Percentiles rank a stretch among this genome's conserved stretches.
These are phyloP conservation scores for Brotula barbata DNA, from an alignment of 2,797 vertebrate species.

Conservation along the genomic window DNA sequence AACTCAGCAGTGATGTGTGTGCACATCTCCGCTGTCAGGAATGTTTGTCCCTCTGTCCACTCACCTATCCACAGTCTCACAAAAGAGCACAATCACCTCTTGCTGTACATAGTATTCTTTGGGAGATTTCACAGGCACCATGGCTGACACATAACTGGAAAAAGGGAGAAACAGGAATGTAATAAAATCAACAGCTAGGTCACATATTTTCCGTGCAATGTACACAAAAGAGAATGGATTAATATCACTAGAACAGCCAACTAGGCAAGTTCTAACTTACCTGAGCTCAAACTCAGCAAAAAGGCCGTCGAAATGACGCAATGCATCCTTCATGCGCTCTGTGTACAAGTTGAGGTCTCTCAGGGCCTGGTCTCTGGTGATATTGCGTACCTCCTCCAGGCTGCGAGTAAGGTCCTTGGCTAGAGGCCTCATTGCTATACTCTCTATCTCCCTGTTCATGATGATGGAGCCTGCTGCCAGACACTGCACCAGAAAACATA, in stretches of 20 bases:
- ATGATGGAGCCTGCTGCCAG: constrained; percentile 97
- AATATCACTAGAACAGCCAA: constrained; percentile 2
- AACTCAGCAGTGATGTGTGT: background rate
- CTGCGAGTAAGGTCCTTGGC: constrained; percentile 95
- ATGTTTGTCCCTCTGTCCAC: constrained; percentile 20
- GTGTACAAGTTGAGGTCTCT: constrained; percentile 94
- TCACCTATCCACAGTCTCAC: constrained; percentile 97
- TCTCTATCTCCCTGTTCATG: constrained; percentile 99
- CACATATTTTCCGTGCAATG: constrained; percentile 10
- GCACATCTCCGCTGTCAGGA: background rate
- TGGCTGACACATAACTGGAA: constrained; percentile 94
- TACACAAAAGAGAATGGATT: constrained; percentile 24
- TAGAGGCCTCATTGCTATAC: constrained; percentile 95
- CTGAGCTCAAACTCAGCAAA: constrained; percentile 99
- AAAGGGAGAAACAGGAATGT: constrained; percentile 17
- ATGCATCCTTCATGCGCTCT: constrained; percentile 91
- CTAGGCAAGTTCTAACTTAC: constrained; percentile 64
- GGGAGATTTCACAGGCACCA: constrained; percentile 98
- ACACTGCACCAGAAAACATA: constrained; percentile 78
- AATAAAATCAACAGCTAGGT: constrained; percentile 10
- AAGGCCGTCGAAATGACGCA: constrained; percentile 92
- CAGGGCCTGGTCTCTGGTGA: constrained; percentile 94
- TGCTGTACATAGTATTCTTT: constrained; percentile 97
- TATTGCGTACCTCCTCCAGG: constrained; percentile 92
- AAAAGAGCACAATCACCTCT: constrained; percentile 97